Evolutionary conservation across 2,888 invertebrate genomes (phyloP).

Genomic region (Itoplectis maculator): DNA sequence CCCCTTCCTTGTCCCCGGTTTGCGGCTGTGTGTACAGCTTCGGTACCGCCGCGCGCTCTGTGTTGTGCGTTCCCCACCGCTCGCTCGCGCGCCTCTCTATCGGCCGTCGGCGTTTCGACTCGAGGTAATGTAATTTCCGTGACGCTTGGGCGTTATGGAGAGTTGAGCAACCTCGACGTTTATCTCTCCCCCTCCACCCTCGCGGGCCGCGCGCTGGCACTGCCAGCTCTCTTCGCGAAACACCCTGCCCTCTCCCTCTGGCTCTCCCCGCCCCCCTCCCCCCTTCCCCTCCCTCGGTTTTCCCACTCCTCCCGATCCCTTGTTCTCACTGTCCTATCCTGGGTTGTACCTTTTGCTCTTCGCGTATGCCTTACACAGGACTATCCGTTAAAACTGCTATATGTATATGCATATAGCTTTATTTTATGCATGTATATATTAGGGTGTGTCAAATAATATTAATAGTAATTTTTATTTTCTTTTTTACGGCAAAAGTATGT

Average conservation of each 20-base stretch:
- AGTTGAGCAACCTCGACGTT: conserved; percentile 78
- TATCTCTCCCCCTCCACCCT: conserved; percentile 60
- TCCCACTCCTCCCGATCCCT: conserved; percentile 24
- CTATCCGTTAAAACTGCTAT: conserved; percentile 8
- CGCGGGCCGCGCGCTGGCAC: not conserved
- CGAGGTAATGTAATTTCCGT: conserved; percentile 78
- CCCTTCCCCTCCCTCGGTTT: not conserved
- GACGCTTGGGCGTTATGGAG: conserved; percentile 74
- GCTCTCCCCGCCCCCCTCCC: conserved; percentile 10
- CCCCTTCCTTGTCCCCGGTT: not conserved
- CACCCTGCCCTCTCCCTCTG: conserved; percentile 22
- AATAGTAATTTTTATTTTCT: no score
- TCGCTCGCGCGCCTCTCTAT: conserved; percentile 52
- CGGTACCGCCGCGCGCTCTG: not conserved
- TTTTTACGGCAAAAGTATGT: no score
- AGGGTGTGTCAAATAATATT: no score
- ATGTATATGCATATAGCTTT: not conserved
- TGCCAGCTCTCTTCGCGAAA: conserved; percentile 47
- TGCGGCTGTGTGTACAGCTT: no score
- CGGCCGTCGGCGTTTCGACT: conserved; percentile 69
- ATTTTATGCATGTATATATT: not conserved
- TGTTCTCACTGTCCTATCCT: conserved; percentile 15
- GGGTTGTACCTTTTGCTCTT: conserved; percentile 9
- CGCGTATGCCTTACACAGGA: conserved; percentile 4
- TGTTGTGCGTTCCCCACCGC: conserved; percentile 25